These are phyloP conservation scores for Aethes cnicana DNA, from an alignment of 2,888 invertebrate genomes.

Conservation along the genomic window DNA sequence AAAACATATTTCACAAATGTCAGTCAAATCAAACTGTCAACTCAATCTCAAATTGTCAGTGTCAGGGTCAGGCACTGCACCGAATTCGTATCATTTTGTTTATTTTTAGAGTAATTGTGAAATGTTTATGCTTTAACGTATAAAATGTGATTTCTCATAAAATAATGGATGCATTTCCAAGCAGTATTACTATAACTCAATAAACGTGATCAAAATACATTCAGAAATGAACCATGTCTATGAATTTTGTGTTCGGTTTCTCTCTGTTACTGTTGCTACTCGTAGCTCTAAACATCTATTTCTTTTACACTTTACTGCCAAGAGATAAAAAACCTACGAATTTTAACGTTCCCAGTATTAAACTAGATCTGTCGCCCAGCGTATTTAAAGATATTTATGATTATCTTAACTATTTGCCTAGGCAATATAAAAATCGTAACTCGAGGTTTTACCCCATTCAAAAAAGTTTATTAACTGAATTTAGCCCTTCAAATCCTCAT, in stretches of 20 bases:
- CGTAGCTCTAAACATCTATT: slow-evolving; percentile 70
- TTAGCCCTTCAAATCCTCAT: slow-evolving; percentile 58
- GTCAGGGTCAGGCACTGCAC: too few species aligned
- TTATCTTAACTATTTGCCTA: slow-evolving; percentile 65
- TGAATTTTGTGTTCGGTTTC: slow-evolving; percentile 74
- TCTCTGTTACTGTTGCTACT: slow-evolving; percentile 67
- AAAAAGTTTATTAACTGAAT: slow-evolving; percentile 57
- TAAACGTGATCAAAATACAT: neutral
- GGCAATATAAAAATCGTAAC: slow-evolving; percentile 62
- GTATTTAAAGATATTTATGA: slow-evolving; percentile 65
- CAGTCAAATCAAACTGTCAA: too few species aligned
- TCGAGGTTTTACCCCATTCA: slow-evolving; percentile 55
- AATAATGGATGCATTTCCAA: too few species aligned
- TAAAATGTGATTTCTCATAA: too few species aligned
- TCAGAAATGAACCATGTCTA: slow-evolving; percentile 53
- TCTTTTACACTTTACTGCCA: slow-evolving; percentile 66
- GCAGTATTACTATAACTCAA: neutral
- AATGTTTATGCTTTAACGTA: too few species aligned
- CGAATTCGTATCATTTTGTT: slow-evolving; percentile 3
- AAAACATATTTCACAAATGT: slow-evolving; percentile 5
- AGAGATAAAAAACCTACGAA: slow-evolving; percentile 47
- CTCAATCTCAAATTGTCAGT: too few species aligned
- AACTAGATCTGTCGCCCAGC: slow-evolving; percentile 53
- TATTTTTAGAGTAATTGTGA: neutral
- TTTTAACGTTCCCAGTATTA: slow-evolving; percentile 53